phyloP scores from a whole-genome alignment of 2,888 invertebrate species.

The Salpingus planirostris region DNA sequence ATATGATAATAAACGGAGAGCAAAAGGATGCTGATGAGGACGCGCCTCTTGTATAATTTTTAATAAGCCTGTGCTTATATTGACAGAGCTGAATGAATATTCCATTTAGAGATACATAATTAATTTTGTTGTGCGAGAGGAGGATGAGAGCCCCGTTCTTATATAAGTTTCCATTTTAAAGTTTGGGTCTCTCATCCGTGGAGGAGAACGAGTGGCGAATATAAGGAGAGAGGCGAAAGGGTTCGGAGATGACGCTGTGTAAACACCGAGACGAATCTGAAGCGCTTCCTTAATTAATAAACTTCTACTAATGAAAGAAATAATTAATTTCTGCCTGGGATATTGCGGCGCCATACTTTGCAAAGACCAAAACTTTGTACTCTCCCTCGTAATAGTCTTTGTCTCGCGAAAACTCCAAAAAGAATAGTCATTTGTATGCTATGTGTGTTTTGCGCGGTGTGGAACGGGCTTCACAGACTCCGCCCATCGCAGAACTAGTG shows the following conservation, averaged over 20 bases:
- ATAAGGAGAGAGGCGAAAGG: slow-evolving; percentile 38
- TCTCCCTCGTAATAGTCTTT: too few relatives aligned
- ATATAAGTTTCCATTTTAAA: slow-evolving; percentile 40
- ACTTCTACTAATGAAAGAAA: slow-evolving; percentile 46
- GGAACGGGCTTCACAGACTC: too few relatives aligned
- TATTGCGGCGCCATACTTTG: slow-evolving; percentile 32
- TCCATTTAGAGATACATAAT: slow-evolving; percentile 39
- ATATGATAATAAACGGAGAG: too few relatives aligned
- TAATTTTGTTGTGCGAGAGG: slow-evolving; percentile 40
- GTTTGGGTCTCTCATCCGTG: slow-evolving; percentile 39
- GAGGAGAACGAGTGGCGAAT: too few relatives aligned
- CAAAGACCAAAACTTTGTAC: too few relatives aligned
- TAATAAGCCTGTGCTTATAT: slow-evolving; percentile 14
- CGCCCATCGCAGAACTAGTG: too few relatives aligned
- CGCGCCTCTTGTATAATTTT: too few relatives aligned
- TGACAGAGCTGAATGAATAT: slow-evolving; percentile 28
- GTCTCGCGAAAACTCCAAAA: too few relatives aligned
- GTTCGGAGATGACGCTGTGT: slow-evolving; percentile 42
- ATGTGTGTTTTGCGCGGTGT: too few relatives aligned
- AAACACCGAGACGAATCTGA: slow-evolving; percentile 41
- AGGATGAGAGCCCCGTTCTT: slow-evolving; percentile 18
- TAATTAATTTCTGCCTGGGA: slow-evolving; percentile 45
- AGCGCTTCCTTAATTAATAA: slow-evolving; percentile 46
- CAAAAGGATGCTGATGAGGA: too few relatives aligned
- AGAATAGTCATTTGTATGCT: too few relatives aligned